These are phyloP conservation scores for Cylas formicarius DNA, from an alignment of 1,140 invertebrate genomes.

Conservation along the genomic window DNA sequence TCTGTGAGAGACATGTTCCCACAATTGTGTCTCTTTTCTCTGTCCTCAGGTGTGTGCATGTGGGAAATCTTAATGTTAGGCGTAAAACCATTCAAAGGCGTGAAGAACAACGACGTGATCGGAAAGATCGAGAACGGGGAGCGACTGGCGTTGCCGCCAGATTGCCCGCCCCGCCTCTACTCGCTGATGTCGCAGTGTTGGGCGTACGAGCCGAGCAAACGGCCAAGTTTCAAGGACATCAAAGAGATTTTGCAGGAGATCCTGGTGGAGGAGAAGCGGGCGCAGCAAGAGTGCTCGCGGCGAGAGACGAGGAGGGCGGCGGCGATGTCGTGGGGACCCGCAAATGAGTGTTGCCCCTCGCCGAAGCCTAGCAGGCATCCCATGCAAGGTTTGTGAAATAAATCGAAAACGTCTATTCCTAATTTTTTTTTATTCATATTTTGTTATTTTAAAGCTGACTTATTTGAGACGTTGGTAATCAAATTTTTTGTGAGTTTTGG, in stretches of 20 bases:
- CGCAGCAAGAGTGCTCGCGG: slow-evolving; percentile 79
- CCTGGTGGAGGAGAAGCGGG: slow-evolving; percentile 77
- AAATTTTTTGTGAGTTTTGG: neutral
- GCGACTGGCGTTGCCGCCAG: slow-evolving; percentile 75
- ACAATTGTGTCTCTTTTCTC: neutral
- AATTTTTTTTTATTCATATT: slow-evolving; percentile 28
- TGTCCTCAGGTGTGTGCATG: slow-evolving; percentile 83
- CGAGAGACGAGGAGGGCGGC: slow-evolving; percentile 83
- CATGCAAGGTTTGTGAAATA: slow-evolving; percentile 34
- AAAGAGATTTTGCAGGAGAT: slow-evolving; percentile 88
- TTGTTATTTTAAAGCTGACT: slow-evolving; percentile 2
- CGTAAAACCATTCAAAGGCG: slow-evolving; percentile 96
- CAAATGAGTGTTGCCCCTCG: slow-evolving; percentile 71
- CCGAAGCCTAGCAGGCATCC: slow-evolving; percentile 69
- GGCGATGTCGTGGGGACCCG: slow-evolving; percentile 77
- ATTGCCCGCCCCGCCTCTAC: slow-evolving; percentile 89
- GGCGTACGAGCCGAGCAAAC: slow-evolving; percentile 88
- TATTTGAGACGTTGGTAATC: too few species aligned
- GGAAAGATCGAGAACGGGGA: slow-evolving; percentile 93
- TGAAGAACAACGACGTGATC: slow-evolving; percentile 98
- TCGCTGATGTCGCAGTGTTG: slow-evolving; percentile 94
- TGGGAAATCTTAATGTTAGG: slow-evolving; percentile 99
- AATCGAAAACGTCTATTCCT: slow-evolving; percentile 6
- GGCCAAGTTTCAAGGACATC: slow-evolving; percentile 82
- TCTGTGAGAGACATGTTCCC: neutral